These are phyloP conservation scores for Amazona vittata DNA, from an alignment of 2,113 vertebrate species.

Conservation along the genomic window DNA sequence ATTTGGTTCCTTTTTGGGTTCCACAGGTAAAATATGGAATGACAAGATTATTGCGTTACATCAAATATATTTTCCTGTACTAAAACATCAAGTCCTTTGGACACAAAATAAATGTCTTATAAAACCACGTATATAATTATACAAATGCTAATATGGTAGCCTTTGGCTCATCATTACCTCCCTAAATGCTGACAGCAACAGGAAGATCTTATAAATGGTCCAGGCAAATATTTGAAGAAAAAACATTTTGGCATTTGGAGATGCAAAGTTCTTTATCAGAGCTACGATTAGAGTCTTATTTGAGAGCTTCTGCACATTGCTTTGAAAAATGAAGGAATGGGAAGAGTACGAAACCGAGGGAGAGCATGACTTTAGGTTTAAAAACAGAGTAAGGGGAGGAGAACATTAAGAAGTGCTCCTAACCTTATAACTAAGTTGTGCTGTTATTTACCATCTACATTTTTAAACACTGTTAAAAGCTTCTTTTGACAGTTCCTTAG, in stretches of 20 bases:
- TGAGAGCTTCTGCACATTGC: background rate
- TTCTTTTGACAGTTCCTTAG: background rate
- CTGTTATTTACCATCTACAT: background rate
- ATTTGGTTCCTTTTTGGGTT: background rate
- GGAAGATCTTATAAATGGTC: background rate
- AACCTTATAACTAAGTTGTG: background rate
- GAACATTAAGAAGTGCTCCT: background rate
- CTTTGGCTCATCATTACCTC: background rate
- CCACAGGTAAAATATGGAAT: background rate
- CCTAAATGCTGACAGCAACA: background rate
- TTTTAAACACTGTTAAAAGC: background rate
- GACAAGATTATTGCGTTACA: background rate
- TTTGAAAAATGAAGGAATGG: background rate
- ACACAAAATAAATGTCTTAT: background rate
- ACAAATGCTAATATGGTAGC: background rate
- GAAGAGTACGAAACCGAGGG: background rate
- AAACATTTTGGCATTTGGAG: constrained; percentile 1
- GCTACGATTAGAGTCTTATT: background rate
- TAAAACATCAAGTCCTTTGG: background rate
- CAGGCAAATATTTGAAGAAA: constrained; percentile 43
- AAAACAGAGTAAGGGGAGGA: background rate
- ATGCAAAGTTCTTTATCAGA: background rate
- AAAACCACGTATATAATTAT: background rate
- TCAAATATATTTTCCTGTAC: background rate
- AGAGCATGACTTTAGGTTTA: background rate